phyloP scores from a whole-genome alignment of 2,888 invertebrate species.

The Ormyrus nitidulus region DNA sequence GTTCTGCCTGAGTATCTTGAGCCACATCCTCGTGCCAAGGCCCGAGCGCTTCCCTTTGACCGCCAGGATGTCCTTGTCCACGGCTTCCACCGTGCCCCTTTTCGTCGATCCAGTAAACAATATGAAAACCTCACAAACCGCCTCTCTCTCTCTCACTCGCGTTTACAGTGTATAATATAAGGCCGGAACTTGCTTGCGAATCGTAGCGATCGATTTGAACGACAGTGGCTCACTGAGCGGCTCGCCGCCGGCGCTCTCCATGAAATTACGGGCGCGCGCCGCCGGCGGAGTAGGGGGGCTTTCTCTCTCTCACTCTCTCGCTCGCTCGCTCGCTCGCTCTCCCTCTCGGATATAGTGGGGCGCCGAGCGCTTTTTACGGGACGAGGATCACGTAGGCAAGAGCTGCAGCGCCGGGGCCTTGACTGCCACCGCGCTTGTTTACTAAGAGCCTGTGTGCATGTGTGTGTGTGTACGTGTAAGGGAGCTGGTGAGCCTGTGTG shows the following conservation, averaged over 20 bases:
- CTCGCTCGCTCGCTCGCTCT: background rate
- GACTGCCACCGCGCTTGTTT: too few species aligned
- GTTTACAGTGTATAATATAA: too few species aligned
- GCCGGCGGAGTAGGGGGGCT: background rate
- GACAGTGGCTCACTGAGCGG: slow-evolving; percentile 60
- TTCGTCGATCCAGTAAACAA: background rate
- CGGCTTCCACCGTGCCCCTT: slow-evolving; percentile 35
- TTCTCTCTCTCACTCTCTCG: background rate
- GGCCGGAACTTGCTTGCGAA: too few species aligned
- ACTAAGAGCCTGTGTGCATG: background rate
- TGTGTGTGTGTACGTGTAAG: background rate
- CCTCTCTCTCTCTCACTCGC: background rate
- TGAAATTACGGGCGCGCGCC: slow-evolving; percentile 53
- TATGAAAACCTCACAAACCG: background rate
- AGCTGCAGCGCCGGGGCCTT: background rate
- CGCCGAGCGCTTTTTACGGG: slow-evolving; percentile 26
- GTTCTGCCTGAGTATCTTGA: slow-evolving; percentile 72
- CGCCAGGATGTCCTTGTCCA: slow-evolving; percentile 59
- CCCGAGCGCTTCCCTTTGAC: slow-evolving; percentile 58
- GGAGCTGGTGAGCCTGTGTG: too few species aligned
- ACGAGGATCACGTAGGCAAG: slow-evolving; percentile 41
- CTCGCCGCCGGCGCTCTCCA: slow-evolving; percentile 31
- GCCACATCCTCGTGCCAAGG: slow-evolving; percentile 68
- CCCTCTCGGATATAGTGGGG: background rate
- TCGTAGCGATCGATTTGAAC: slow-evolving; percentile 57